Conservation (phyloP, 2,888 invertebrate species). For the Caradrina kadenii region DNA sequence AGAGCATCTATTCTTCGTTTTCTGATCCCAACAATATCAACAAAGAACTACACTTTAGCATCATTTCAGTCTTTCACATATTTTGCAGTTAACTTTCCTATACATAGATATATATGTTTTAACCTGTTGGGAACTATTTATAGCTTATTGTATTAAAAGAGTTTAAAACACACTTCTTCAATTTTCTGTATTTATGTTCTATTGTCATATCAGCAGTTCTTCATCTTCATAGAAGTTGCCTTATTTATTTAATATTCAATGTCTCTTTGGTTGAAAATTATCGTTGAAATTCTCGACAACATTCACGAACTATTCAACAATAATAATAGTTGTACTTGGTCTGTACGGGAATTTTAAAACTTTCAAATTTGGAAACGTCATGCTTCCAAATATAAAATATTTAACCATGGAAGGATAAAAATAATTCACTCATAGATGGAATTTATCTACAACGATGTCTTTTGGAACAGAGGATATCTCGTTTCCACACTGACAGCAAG, state of each 20-base stretch:
- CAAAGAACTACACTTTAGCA: not conserved
- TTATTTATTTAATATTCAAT: not conserved
- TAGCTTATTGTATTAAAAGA: not conserved
- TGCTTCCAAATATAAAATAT: too few species aligned
- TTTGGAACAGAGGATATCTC: slow-evolving; percentile 10
- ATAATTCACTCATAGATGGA: not conserved
- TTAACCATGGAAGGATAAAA: not conserved
- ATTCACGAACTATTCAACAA: not conserved
- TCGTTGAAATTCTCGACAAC: not conserved
- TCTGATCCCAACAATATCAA: not conserved
- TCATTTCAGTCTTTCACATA: not conserved
- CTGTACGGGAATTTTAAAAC: not conserved
- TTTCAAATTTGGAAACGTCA: not conserved
- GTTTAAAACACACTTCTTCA: slow-evolving; percentile 11
- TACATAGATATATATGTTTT: not conserved
- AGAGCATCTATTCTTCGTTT: not conserved
- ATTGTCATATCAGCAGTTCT: slow-evolving; percentile 24
- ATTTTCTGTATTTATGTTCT: slow-evolving; percentile 32
- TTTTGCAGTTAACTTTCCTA: not conserved
- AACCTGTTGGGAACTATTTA: not conserved
- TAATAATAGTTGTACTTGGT: too few species aligned
- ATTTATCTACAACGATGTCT: slow-evolving; percentile 1
- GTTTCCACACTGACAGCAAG: slow-evolving; percentile 2
- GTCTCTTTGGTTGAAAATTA: not conserved
- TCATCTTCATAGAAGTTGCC: not conserved